Percentiles rank a stretch among this genome's conserved stretches.
Evolutionary conservation across 2,888 invertebrate species (phyloP).

Genomic region (Caenorhabditis doughertyi): DNA sequence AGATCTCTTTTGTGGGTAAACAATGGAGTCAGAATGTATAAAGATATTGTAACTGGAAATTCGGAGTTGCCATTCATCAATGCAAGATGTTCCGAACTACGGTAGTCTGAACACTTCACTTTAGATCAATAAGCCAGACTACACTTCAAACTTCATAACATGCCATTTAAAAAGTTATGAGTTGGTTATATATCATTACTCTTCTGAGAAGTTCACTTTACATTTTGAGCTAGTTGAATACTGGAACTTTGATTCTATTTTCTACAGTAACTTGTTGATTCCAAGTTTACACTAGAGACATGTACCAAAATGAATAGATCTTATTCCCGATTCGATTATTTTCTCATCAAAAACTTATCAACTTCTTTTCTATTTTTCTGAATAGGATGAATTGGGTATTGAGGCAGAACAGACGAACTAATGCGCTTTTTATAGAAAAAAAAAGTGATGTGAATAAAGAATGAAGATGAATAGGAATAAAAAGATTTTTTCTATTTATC

Average conservation of each 20-base stretch:
- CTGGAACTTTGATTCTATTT: not conserved
- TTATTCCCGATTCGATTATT: not conserved
- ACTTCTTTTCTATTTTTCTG: constrained; percentile 8
- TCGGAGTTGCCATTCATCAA: not conserved
- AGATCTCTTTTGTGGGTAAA: not conserved
- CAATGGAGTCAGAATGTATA: not conserved
- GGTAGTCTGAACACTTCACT: not conserved
- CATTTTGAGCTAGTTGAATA: not conserved
- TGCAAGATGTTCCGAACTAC: not conserved
- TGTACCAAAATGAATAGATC: not conserved
- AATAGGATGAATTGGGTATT: constrained; percentile 7
- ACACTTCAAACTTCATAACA: not conserved
- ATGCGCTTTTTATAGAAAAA: not conserved
- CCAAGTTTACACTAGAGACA: not conserved
- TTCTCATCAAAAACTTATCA: not conserved
- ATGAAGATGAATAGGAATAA: not conserved
- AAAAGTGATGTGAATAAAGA: not conserved
- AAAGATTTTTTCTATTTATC: not conserved
- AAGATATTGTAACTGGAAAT: not conserved
- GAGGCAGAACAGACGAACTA: constrained; percentile 26
- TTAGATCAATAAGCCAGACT: not conserved
- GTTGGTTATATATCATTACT: not conserved
- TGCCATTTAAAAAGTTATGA: not conserved
- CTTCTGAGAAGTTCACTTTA: not conserved
- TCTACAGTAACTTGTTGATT: constrained; percentile 1